phyloP scores from a whole-genome alignment of 1,140 invertebrate genomes.

The Thrips palmi region DNA sequence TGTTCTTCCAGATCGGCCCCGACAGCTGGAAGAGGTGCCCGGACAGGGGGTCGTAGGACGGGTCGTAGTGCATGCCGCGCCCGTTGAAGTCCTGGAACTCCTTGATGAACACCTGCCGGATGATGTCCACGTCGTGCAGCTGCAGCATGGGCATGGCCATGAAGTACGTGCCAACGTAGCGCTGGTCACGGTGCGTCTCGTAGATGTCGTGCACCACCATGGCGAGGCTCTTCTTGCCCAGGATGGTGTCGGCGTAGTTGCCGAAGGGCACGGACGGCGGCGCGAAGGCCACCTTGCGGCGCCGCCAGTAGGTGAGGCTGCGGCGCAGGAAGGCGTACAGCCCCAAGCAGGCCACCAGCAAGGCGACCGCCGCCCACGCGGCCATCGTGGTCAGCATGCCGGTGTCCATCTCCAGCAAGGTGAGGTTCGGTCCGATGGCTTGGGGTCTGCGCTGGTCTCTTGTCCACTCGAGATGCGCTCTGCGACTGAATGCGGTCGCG shows the following conservation, averaged over 20 bases:
- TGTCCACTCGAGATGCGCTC: too few species aligned
- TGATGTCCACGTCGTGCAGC: slow-evolving; percentile 23
- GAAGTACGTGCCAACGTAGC: slow-evolving; percentile 3
- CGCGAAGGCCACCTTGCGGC: too few species aligned
- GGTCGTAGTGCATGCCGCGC: slow-evolving; percentile 14
- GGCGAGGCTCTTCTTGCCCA: slow-evolving; percentile 14
- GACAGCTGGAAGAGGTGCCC: slow-evolving; percentile 16
- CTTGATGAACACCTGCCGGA: slow-evolving; percentile 19
- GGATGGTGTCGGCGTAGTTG: slow-evolving; percentile 24
- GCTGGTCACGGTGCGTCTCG: slow-evolving; percentile 8
- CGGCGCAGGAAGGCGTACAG: too few species aligned
- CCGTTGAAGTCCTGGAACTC: slow-evolving; percentile 21
- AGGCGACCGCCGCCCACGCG: too few species aligned
- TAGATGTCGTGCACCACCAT: slow-evolving; percentile 13
- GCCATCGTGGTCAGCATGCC: too few species aligned
- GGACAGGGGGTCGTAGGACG: slow-evolving; percentile 15
- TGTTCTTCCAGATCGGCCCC: slow-evolving; percentile 21
- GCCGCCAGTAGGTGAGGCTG: too few species aligned
- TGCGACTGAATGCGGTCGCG: too few species aligned
- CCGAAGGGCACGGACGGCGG: too few species aligned
- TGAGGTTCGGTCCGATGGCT: too few species aligned
- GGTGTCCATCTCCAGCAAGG: too few species aligned
- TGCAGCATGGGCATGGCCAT: slow-evolving; percentile 17
- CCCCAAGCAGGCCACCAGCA: too few species aligned
- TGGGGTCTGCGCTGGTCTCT: too few species aligned